Evolutionary conservation across 2,113 vertebrate species (phyloP).

Genomic region (Planiliza haematocheilus): DNA sequence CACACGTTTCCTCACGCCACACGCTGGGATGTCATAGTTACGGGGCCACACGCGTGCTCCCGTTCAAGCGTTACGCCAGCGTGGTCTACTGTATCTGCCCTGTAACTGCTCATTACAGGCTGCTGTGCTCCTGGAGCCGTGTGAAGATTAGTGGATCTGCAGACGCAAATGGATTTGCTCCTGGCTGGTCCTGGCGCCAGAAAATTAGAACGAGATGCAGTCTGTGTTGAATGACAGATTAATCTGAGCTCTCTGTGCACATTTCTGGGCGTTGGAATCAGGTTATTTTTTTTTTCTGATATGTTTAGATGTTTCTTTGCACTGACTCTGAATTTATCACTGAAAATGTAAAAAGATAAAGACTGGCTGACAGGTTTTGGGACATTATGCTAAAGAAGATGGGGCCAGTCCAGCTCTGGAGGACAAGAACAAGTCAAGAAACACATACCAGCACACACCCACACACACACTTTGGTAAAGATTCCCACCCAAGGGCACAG

Average conservation of each 20-base stretch:
- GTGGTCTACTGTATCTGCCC: slow-evolving; percentile 28
- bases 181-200: slow-evolving; percentile 40
- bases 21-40: slow-evolving; percentile 19
- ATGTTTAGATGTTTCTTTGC: neutral
- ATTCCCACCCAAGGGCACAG: neutral
- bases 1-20: neutral
- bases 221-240: slow-evolving; percentile 11
- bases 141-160: slow-evolving; percentile 43
- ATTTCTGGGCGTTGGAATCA: neutral
- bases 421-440: accelerated
- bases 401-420: neutral
- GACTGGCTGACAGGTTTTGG: too few species aligned
- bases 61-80: slow-evolving; percentile 21
- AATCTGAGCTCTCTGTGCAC: slow-evolving; percentile 27
- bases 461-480: neutral
- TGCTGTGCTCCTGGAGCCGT: slow-evolving; percentile 20
- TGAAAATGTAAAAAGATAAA: neutral
- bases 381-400: too few species aligned
- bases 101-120: slow-evolving; percentile 48
- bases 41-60: slow-evolving; percentile 15
- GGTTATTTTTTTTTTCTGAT: neutral
- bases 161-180: slow-evolving; percentile 40
- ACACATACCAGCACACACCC: neutral
- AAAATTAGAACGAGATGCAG: slow-evolving; percentile 16
- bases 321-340: slow-evolving; percentile 1